Conservation (phyloP, 1,140 invertebrate species). For the Drosophila rhopaloa region DNA sequence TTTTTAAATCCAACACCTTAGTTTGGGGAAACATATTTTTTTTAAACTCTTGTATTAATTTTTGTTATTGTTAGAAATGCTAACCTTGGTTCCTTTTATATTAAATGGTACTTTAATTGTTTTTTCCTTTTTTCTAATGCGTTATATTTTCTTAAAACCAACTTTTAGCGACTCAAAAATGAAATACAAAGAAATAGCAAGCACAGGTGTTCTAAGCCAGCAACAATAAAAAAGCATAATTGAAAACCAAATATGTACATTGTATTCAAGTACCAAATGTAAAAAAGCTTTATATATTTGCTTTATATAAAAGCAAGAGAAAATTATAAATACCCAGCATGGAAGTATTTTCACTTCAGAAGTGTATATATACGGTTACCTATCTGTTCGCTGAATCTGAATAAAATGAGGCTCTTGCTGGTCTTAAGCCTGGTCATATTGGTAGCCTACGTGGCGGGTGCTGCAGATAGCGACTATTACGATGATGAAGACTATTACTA, state of each 20-base stretch:
- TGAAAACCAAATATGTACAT: constrained; percentile 8
- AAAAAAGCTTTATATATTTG: not conserved
- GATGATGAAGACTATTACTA: not conserved
- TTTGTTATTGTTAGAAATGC: too few relatives aligned
- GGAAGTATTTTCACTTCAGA: constrained; percentile 9
- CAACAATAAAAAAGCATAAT: constrained; percentile 7
- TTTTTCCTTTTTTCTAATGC: not conserved
- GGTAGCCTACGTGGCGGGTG: constrained; percentile 8
- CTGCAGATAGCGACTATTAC: not conserved
- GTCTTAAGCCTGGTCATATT: constrained; percentile 9
- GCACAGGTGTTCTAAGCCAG: constrained; percentile 24
- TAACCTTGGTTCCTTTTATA: not conserved
- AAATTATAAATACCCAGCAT: constrained; percentile 29
- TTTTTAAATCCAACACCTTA: too few relatives aligned
- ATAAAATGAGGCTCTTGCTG: constrained; percentile 16
- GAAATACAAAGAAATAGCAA: not conserved
- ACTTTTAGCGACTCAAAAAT: constrained; percentile 2
- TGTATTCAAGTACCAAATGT: not conserved
- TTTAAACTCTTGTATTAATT: too few relatives aligned
- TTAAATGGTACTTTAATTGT: too few relatives aligned
- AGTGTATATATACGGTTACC: not conserved
- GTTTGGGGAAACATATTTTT: too few relatives aligned
- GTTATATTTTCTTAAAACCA: not conserved
- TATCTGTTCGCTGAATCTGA: constrained; percentile 7
- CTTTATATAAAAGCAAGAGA: not conserved